Evolutionary conservation across 1,140 invertebrate genomes (phyloP).

Genomic region (Rhopalosiphum padi): DNA sequence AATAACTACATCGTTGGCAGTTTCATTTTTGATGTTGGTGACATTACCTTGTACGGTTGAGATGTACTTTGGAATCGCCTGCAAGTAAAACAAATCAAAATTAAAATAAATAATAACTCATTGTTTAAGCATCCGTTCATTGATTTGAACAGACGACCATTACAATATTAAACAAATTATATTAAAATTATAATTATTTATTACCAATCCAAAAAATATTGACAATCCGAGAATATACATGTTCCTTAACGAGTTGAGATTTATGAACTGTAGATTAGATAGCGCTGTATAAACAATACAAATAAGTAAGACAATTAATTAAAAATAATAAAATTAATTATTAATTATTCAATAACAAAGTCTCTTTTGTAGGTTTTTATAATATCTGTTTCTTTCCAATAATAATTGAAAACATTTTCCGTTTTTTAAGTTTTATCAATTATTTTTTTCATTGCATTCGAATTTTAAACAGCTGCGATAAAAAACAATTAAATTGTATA

Average conservation of each 20-base stretch:
- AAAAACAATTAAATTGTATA: no score
- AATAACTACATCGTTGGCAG: neutral
- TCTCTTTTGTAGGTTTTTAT: neutral
- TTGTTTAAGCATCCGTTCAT: neutral
- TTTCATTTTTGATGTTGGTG: neutral
- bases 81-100: neutral
- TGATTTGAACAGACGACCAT: neutral
- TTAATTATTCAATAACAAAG: neutral
- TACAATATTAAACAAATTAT: neutral
- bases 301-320: neutral
- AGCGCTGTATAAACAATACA: conserved; percentile 23
- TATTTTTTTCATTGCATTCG: neutral
- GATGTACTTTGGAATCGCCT: conserved; percentile 29
- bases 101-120: neutral
- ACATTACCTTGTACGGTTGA: neutral
- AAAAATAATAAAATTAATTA: neutral
- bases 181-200: neutral
- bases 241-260: conserved; percentile 49
- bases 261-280: conserved; percentile 52
- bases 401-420: neutral
- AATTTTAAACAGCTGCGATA: neutral
- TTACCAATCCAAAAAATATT: conserved; percentile 51
- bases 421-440: neutral
- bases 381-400: neutral
- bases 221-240: conserved; percentile 52